Percentiles rank a stretch among this genome's conserved stretches.
These are phyloP conservation scores for Pyralis farinalis DNA, from an alignment of 2,888 invertebrate species.

Conservation along the genomic window DNA sequence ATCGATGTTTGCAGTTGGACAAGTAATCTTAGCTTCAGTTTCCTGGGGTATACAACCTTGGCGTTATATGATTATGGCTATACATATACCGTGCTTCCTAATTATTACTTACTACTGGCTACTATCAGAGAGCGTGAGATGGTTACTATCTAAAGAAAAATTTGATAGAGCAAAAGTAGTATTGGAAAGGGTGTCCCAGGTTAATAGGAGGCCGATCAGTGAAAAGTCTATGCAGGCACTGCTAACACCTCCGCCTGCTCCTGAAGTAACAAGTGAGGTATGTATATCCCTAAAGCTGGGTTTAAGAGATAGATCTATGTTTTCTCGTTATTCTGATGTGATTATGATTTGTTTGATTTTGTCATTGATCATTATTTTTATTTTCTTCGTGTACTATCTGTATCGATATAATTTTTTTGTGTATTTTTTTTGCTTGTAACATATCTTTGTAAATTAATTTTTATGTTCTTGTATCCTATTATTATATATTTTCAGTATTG, in stretches of 20 bases:
- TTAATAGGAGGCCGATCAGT: slow-evolving; percentile 80
- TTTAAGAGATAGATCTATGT: too few relatives aligned
- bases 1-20: slow-evolving; percentile 83
- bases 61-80: slow-evolving; percentile 80
- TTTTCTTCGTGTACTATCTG: too few relatives aligned
- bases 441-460: too few relatives aligned
- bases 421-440: too few relatives aligned
- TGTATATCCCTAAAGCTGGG: too few relatives aligned
- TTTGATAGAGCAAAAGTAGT: slow-evolving; percentile 82
- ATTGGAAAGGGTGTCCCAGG: slow-evolving; percentile 80
- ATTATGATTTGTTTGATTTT: too few relatives aligned
- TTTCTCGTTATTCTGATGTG: too few relatives aligned
- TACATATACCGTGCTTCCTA: slow-evolving; percentile 83
- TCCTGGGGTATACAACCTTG: slow-evolving; percentile 84
- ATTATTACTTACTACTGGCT: slow-evolving; percentile 82
- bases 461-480: too few relatives aligned
- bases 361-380: too few relatives aligned
- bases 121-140: slow-evolving; percentile 84
- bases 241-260: slow-evolving; percentile 51
- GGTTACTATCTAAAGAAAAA: slow-evolving; percentile 85
- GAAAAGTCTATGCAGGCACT: slow-evolving; percentile 71
- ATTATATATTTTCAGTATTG: too few relatives aligned
- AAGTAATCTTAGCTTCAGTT: slow-evolving; percentile 79
- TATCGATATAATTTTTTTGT: too few relatives aligned
- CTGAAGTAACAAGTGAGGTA: too few relatives aligned